A percentile compares a stretch with the other conserved stretches of the same genome.
Conservation (phyloP, 2,888 invertebrate genomes). For the Caenorhabditis macrosperma region DNA sequence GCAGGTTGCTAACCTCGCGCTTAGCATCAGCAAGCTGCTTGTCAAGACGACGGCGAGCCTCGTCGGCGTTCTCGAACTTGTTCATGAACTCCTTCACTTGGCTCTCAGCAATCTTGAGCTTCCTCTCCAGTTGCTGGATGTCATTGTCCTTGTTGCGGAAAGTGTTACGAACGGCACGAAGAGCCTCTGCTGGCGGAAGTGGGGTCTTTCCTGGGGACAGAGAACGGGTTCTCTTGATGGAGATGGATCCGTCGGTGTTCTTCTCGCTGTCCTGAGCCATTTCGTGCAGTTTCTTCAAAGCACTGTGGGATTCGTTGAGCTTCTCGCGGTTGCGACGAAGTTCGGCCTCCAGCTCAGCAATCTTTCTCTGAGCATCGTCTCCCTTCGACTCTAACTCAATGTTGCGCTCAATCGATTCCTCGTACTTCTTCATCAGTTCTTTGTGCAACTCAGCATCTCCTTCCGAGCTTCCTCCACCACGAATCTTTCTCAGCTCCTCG, state of each 20-base stretch:
- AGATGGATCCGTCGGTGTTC: conserved; percentile 54
- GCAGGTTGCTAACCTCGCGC: conserved; percentile 59
- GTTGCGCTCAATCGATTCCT: conserved; percentile 79
- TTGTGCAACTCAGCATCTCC: conserved; percentile 76
- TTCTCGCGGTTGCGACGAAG: conserved; percentile 75
- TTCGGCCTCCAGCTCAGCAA: conserved; percentile 77
- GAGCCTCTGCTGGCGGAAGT: conserved; percentile 76
- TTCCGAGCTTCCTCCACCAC: conserved; percentile 59
- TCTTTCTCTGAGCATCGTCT: conserved; percentile 76
- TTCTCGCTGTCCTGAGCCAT: conserved; percentile 73
- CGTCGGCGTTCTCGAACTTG: conserved; percentile 78
- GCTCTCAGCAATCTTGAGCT: conserved; percentile 75
- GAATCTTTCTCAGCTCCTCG: conserved; percentile 66
- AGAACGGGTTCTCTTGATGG: conserved; percentile 75
- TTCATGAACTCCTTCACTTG: conserved; percentile 73
- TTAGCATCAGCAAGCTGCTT: conserved; percentile 71
- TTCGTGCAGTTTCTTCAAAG: conserved; percentile 77
- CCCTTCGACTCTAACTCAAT: conserved; percentile 78
- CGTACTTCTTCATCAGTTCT: conserved; percentile 79
- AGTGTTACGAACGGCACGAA: conserved; percentile 75
- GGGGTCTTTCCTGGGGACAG: conserved; percentile 76
- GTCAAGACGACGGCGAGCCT: conserved; percentile 75
- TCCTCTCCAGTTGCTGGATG: conserved; percentile 77
- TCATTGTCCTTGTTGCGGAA: conserved; percentile 78
- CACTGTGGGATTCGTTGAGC: conserved; percentile 72